Base-by-base conservation (phyloP, 2,888 invertebrate genomes). In the Epinotia brunnichana region DNA sequence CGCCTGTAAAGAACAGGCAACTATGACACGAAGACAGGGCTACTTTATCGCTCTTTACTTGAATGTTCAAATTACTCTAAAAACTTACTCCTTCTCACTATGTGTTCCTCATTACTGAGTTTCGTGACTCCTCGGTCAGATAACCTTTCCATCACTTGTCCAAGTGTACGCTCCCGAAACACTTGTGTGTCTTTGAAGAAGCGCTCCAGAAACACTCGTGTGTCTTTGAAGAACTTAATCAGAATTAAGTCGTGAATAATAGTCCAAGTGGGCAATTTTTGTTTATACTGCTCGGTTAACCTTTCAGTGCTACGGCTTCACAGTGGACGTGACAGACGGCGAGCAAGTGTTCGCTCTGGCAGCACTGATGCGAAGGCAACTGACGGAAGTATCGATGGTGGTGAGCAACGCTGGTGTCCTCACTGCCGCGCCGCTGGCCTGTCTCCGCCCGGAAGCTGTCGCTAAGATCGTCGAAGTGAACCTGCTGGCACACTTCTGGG, bases 401-500 rank as follows among this genome's bases (percentile, higher is more conserved):
- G 84, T 93, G 57, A 90, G 87, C 80, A 91, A 90, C 78, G 91
- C 91, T 0, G 92, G 91, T 0, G 81, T 84, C 0, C 69, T 88
- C 19, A 81, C 83, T 3, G 86, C 82, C 68, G 87, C 87, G 0
- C 90, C 92, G 0, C 76, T 92, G 15, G 76, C 80, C n/a, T 85
- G 87, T 44, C 75, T 90, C 11, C 82, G 83, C 2, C 84, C 87
- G 0, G 91, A 92, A 3, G 75, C 85, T 0, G 80, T 91, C 19
- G 76, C 81, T 0, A 88, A 77, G 70, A 81, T 90, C 0, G 77
- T 93, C 9, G 91, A 92, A 41, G 80, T 88, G 69, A 93, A 93
- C 75, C 78, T 93, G 59, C 77, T 92, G 69, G 88, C 91, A 11
- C 93, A 93, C 79, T 87, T 93, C 77, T 93, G 92, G 92, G 92